These are phyloP conservation scores for Lineus longissimus DNA, from an alignment of 1,140 invertebrate genomes.

Conservation along the genomic window DNA sequence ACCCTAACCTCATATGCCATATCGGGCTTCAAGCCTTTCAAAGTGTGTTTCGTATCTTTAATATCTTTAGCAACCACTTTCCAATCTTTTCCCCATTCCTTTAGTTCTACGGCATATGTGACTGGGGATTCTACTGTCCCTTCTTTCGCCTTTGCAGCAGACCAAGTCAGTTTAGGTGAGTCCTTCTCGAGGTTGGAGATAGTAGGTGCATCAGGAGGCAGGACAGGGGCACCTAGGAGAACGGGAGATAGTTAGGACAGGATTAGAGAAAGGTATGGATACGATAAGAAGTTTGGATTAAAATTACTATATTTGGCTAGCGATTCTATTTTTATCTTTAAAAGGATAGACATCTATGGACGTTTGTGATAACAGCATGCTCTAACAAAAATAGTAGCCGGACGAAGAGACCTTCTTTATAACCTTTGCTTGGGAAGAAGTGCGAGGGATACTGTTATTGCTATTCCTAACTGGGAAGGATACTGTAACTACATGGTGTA, in stretches of 20 bases:
- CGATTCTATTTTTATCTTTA: too few species aligned
- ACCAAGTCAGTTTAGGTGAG: background rate
- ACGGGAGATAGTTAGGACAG: background rate
- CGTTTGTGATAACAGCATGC: too few species aligned
- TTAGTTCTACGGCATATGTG: constrained; percentile 39
- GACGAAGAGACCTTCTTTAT: too few species aligned
- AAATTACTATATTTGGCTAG: too few species aligned
- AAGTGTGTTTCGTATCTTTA: constrained; percentile 15
- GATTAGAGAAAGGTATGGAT: too few species aligned
- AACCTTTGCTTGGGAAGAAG: too few species aligned
- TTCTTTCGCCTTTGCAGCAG: background rate
- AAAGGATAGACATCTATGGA: too few species aligned
- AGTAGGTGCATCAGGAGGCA: background rate
- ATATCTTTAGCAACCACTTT: constrained; percentile 34
- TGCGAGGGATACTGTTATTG: too few species aligned
- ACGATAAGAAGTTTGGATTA: too few species aligned
- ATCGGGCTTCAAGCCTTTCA: constrained; percentile 14
- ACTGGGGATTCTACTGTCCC: constrained; percentile 16
- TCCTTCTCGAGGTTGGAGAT: background rate
- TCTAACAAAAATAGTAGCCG: too few species aligned
- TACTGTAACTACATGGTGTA: too few species aligned
- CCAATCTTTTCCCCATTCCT: constrained; percentile 40
- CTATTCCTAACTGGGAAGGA: too few species aligned
- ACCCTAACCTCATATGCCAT: background rate
- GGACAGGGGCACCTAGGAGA: background rate